Evolutionary conservation across 1,140 invertebrate genomes (phyloP).

Genomic region (Dolichoris vasculosae): DNA sequence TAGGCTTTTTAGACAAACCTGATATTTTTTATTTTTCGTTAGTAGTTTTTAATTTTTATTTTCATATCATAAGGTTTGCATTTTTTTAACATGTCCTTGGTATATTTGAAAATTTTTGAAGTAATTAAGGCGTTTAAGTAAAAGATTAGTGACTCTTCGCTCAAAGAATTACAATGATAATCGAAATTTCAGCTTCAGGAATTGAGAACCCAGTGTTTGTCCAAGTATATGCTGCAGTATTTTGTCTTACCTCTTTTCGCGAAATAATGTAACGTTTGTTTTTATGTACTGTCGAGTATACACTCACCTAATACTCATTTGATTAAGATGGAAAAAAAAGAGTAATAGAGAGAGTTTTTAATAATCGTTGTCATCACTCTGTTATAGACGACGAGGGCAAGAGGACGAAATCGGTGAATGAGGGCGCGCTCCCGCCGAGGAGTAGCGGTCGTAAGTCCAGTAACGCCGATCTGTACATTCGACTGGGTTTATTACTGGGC

Average conservation of each 20-base stretch:
- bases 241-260: too few species aligned
- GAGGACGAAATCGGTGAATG: conserved; percentile 76
- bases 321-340: neutral
- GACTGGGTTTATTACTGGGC: conserved; percentile 87
- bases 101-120: neutral
- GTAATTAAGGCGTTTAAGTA: too few species aligned
- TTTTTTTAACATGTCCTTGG: neutral
- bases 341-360: neutral
- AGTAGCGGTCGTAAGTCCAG: conserved; percentile 65
- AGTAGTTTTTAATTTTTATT: neutral
- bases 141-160: too few species aligned
- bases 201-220: too few species aligned
- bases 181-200: too few species aligned
- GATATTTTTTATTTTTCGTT: too few species aligned
- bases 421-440: conserved; percentile 5
- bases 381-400: conserved; percentile 82
- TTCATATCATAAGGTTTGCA: neutral
- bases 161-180: too few species aligned
- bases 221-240: too few species aligned
- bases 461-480: conserved; percentile 87
- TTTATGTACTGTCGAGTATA: too few species aligned
- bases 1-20: neutral
- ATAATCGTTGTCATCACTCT: neutral
- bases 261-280: too few species aligned
- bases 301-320: too few species aligned